phyloP scores from a whole-genome alignment of 2,797 vertebrate genomes.

The Setipinna tenuifilis region DNA sequence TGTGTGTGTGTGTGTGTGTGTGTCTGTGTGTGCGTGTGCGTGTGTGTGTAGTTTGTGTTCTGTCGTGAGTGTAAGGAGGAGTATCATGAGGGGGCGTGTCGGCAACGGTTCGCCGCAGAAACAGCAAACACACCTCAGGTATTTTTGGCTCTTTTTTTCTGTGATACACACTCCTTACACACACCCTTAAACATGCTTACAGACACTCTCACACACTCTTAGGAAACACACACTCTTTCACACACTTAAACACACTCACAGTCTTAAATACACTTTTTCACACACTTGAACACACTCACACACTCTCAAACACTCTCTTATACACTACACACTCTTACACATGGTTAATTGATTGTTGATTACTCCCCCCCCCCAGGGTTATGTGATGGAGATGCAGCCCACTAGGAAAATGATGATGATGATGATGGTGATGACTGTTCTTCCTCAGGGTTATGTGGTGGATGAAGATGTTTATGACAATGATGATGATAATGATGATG shows the following conservation, averaged over 20 bases:
- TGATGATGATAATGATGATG: not conserved
- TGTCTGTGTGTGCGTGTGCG: not conserved
- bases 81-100: slow-evolving; percentile 80
- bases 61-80: slow-evolving; percentile 83
- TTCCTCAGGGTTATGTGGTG: slow-evolving; percentile 75
- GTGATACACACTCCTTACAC: not conserved
- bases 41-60: slow-evolving; percentile 73
- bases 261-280: not conserved
- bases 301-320: not conserved
- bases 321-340: not conserved
- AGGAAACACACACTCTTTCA: no score
- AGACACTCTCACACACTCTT: not conserved
- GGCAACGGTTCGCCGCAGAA: not conserved
- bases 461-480: slow-evolving; percentile 60
- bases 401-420: not conserved
- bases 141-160: not conserved
- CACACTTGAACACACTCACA: not conserved
- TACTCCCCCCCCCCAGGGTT: no score
- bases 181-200: not conserved
- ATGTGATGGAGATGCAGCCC: not conserved
- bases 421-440: not conserved
- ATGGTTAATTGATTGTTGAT: slow-evolving; percentile 21
- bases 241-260: no score
- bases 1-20: not conserved
- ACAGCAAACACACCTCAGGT: slow-evolving; percentile 61